Conservation (phyloP, 1,140 invertebrate genomes). For the Bombus ignitus region DNA sequence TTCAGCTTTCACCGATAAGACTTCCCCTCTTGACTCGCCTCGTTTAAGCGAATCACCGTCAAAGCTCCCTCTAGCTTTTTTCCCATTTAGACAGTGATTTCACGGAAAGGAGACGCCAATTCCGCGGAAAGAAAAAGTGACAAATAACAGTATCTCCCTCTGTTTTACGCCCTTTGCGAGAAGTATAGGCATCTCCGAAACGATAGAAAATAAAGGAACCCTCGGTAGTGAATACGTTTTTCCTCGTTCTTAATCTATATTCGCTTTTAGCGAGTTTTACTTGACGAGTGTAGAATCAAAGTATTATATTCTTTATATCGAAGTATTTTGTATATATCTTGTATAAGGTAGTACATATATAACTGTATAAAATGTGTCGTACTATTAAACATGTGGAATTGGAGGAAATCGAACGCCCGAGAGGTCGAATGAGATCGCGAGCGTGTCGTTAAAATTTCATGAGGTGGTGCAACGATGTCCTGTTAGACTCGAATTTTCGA, state of each 20-base stretch:
- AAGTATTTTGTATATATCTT: neutral
- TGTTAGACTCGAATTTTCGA: neutral
- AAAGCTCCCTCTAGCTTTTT: neutral
- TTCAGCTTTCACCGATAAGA: neutral
- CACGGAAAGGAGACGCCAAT: slow-evolving; percentile 20
- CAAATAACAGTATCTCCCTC: slow-evolving; percentile 18
- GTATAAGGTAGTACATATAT: too few species aligned
- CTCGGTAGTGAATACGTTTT: slow-evolving; percentile 36
- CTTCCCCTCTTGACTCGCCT: neutral
- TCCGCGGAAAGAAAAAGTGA: slow-evolving; percentile 1
- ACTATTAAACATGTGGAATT: neutral
- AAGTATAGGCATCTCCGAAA: neutral
- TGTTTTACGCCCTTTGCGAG: neutral
- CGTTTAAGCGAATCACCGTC: slow-evolving; percentile 17
- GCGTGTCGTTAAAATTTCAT: neutral
- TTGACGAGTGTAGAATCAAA: neutral
- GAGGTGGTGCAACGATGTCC: neutral
- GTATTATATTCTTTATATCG: neutral
- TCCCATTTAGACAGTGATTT: neutral
- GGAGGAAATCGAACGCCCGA: neutral
- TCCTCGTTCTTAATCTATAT: too few species aligned
- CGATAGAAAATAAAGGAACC: slow-evolving; percentile 25
- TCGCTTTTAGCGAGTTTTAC: neutral
- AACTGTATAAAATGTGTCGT: neutral
- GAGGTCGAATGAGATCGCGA: neutral